Percentiles rank a stretch among this genome's conserved stretches.
phyloP scores from a whole-genome alignment of 92 coral and sea anemone genomes.

The Nematostella vectensis region DNA sequence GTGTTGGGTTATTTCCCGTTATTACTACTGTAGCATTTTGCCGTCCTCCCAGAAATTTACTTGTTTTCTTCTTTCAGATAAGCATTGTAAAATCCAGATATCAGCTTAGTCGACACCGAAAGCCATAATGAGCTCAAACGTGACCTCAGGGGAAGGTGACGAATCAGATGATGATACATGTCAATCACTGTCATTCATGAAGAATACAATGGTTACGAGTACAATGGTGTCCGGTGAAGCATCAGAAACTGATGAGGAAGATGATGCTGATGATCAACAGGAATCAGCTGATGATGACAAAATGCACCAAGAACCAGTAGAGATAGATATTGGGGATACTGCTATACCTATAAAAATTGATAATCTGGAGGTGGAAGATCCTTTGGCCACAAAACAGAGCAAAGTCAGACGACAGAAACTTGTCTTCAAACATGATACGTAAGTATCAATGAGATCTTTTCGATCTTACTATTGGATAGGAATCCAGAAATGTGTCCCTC shows the following conservation, averaged over 20 bases:
- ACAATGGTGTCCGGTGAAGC: conserved; percentile 94
- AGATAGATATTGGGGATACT: conserved; percentile 9
- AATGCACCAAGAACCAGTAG: neutral
- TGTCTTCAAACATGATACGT: conserved; percentile 78
- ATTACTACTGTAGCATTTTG: too few relatives aligned
- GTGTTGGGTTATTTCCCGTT: too few relatives aligned
- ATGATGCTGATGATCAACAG: conserved; percentile 38
- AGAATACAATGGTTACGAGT: conserved; percentile 70
- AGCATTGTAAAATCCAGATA: too few relatives aligned
- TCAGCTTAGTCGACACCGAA: too few relatives aligned
- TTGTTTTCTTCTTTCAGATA: too few relatives aligned
- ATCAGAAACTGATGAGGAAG: conserved; percentile 88
- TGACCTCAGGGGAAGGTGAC: conserved; percentile 26
- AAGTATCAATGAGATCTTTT: conserved; percentile 38
- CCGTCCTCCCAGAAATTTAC: too few relatives aligned
- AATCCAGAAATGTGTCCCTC: too few relatives aligned
- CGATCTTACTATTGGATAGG: too few relatives aligned
- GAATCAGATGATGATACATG: conserved; percentile 35
- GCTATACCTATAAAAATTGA: conserved; percentile 10
- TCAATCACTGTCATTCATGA: conserved; percentile 62
- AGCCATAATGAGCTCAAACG: conserved; percentile 14
- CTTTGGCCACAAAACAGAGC: conserved; percentile 6
- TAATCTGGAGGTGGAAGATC: neutral
- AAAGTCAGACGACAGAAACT: conserved; percentile 59
- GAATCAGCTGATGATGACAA: conserved; percentile 20